phyloP scores from a whole-genome alignment of 2,888 invertebrate genomes.

The Dendrolimus pini region DNA sequence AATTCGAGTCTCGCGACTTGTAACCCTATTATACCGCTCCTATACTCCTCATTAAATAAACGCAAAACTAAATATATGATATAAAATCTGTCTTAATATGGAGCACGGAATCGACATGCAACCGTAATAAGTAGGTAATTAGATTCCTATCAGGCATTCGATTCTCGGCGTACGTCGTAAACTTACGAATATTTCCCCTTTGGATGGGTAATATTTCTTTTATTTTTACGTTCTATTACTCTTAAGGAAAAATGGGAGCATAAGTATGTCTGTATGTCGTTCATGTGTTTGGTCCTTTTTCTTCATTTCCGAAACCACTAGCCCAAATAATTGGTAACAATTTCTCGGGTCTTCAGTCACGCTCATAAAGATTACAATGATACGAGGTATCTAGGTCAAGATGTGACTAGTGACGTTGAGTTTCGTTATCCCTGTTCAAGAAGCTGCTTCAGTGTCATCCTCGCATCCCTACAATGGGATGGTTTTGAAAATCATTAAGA shows the following conservation, averaged over 20 bases:
- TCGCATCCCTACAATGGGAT: too few relatives aligned
- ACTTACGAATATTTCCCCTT: neutral
- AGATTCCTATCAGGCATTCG: neutral
- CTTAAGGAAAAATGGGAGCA: neutral
- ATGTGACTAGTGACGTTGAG: neutral
- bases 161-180: neutral
- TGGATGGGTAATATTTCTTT: constrained; percentile 1
- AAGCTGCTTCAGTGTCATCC: too few relatives aligned
- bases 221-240: constrained; percentile 1
- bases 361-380: neutral
- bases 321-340: constrained; percentile 1
- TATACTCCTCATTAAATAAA: too few relatives aligned
- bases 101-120: too few relatives aligned
- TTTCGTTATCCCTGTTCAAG: neutral
- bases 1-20: too few relatives aligned
- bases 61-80: too few relatives aligned
- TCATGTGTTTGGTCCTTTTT: neutral
- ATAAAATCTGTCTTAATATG: too few relatives aligned
- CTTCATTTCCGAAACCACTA: neutral
- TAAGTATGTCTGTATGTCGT: neutral
- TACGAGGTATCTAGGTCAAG: neutral
- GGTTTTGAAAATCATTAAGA: too few relatives aligned
- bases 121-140: neutral
- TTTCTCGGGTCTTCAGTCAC: neutral
- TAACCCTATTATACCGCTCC: too few relatives aligned